Conservation (phyloP, 2,888 invertebrate species). For the Andrena bucephala region DNA sequence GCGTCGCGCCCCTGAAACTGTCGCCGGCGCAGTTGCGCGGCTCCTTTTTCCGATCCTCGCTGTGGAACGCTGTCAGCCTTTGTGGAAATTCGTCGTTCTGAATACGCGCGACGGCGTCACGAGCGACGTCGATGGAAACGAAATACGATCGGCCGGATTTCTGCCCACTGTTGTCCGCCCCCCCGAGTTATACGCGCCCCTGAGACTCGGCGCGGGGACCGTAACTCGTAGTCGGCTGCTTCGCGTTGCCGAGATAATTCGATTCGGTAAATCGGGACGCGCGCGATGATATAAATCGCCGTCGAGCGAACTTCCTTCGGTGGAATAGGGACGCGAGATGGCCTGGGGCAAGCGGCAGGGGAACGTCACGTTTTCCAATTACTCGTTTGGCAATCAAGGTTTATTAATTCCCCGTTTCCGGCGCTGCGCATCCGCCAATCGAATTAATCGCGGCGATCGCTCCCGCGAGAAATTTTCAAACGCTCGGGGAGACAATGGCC, state of each 20-base stretch:
- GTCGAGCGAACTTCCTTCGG: background rate
- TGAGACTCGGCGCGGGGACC: too few relatives aligned
- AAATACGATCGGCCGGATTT: constrained; percentile 15
- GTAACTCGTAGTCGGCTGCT: background rate
- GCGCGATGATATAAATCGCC: background rate
- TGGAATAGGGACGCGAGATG: background rate
- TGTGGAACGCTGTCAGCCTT: background rate
- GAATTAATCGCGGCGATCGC: constrained; percentile 29
- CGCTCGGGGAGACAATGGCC: constrained; percentile 5
- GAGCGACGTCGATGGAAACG: constrained; percentile 12
- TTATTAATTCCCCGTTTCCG: constrained; percentile 25
- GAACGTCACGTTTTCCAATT: background rate
- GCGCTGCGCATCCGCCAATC: background rate
- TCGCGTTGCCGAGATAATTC: constrained; percentile 12
- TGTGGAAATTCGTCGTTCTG: constrained; percentile 18
- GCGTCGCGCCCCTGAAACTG: constrained; percentile 35
- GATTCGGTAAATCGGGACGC: background rate
- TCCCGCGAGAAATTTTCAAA: constrained; percentile 11
- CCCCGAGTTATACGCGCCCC: too few relatives aligned
- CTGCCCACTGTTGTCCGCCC: background rate
- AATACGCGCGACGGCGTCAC: background rate
- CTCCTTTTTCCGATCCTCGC: background rate
- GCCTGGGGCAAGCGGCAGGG: background rate
- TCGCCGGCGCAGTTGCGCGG: background rate
- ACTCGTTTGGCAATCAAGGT: background rate